These are phyloP conservation scores for Lithodes maja DNA, from an alignment of 2,888 invertebrate species.

Conservation along the genomic window DNA sequence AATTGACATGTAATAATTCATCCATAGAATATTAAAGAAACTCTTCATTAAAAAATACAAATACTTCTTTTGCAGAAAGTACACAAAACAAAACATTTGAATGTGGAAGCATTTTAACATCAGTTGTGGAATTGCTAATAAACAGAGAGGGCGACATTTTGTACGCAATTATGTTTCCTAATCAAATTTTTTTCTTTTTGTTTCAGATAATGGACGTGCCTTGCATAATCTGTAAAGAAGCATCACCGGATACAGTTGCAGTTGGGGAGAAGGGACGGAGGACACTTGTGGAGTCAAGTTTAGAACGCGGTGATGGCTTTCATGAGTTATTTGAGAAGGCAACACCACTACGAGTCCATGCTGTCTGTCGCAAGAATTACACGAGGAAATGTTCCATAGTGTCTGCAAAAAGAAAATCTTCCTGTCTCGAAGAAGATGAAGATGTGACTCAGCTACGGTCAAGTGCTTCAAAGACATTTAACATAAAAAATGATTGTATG, in stretches of 20 bases:
- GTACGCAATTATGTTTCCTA: too few species aligned
- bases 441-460: not conserved
- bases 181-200: too few species aligned
- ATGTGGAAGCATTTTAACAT: too few species aligned
- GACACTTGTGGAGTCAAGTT: conserved; percentile 9
- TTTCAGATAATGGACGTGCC: not conserved
- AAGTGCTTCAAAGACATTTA: not conserved
- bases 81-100: too few species aligned
- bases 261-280: conserved; percentile 4
- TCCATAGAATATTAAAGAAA: too few species aligned
- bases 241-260: not conserved
- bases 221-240: conserved; percentile 13
- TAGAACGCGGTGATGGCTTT: not conserved
- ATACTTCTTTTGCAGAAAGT: too few species aligned
- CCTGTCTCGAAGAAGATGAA: conserved; percentile 17
- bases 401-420: not conserved
- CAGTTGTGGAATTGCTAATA: too few species aligned
- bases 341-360: conserved; percentile 1
- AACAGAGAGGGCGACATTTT: too few species aligned
- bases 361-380: not conserved
- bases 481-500: not conserved
- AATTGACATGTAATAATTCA: too few species aligned
- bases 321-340: conserved; percentile 13
- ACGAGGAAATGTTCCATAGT: not conserved
- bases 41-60: too few species aligned